Conservation (phyloP, 2,888 invertebrate genomes). For the Ganaspis brasiliensis region DNA sequence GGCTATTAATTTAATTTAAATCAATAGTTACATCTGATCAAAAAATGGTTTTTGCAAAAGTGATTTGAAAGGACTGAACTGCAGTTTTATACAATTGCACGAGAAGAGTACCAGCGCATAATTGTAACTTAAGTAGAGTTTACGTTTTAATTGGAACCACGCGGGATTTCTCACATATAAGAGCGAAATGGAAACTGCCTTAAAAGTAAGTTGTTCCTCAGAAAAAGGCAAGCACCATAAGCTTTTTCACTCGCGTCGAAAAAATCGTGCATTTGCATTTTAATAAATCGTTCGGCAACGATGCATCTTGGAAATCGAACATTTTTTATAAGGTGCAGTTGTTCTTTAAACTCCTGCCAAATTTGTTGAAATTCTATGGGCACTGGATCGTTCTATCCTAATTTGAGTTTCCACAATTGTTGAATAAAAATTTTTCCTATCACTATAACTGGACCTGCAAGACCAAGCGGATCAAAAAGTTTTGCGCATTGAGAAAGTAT, state of each 20-base stretch:
- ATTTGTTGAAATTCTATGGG: conserved; percentile 24
- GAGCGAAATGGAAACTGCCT: too few relatives aligned
- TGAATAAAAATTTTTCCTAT: conserved; percentile 52
- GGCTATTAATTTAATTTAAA: background rate
- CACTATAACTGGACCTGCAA: conserved; percentile 39
- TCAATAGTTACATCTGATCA: too few relatives aligned
- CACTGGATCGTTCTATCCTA: conserved; percentile 62
- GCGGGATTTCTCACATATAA: background rate
- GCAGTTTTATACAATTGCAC: too few relatives aligned
- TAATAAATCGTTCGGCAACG: background rate
- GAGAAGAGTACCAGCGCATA: background rate
- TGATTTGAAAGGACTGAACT: too few relatives aligned
- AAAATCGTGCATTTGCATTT: background rate
- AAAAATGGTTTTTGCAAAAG: too few relatives aligned
- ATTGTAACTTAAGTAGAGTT: background rate
- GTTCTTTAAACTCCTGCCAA: background rate
- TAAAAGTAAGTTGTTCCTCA: background rate
- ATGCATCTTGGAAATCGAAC: background rate
- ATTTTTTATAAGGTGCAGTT: background rate
- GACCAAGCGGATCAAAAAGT: conserved; percentile 61
- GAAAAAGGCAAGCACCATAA: too few relatives aligned
- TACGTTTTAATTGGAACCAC: background rate
- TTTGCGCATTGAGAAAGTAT: too few relatives aligned
- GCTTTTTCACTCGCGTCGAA: background rate
- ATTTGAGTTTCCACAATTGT: conserved; percentile 53